Conservation (phyloP, 2,888 invertebrate genomes). For the Caenorhabditis drosophilae region DNA sequence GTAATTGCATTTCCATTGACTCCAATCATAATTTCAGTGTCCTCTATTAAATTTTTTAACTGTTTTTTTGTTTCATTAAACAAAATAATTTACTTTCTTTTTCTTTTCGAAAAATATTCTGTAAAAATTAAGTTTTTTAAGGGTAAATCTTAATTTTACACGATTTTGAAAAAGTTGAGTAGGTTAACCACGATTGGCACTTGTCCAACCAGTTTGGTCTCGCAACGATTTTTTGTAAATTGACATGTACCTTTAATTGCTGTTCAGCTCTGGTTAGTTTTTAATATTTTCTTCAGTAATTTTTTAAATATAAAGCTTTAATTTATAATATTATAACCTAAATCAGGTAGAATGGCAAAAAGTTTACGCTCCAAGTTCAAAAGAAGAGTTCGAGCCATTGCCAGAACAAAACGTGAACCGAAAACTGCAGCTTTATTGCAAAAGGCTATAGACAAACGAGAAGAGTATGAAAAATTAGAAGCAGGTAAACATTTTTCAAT, state of each 20-base stretch:
- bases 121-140: neutral
- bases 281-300: slow-evolving; percentile 2
- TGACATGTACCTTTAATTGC: slow-evolving; percentile 24
- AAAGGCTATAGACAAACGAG: slow-evolving; percentile 37
- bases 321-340: too few relatives aligned
- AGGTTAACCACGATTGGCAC: neutral
- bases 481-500: slow-evolving; percentile 29
- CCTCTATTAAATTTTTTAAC: neutral
- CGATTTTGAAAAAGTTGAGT: too few relatives aligned
- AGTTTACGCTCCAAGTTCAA: slow-evolving; percentile 57
- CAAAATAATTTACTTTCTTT: neutral
- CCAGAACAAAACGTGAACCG: slow-evolving; percentile 47
- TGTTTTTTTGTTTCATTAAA: neutral
- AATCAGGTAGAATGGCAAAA: slow-evolving; percentile 48
- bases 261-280: slow-evolving; percentile 9
- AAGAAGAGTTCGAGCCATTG: slow-evolving; percentile 50
- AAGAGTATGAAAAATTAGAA: slow-evolving; percentile 29
- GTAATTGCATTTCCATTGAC: slow-evolving; percentile 29
- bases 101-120: neutral
- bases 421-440: slow-evolving; percentile 45
- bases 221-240: slow-evolving; percentile 13
- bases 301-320: too few relatives aligned
- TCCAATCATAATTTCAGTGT: slow-evolving; percentile 11
- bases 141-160: neutral
- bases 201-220: slow-evolving; percentile 28